Percentiles rank a stretch among this genome's conserved stretches.
These are phyloP conservation scores for Allobates femoralis DNA, from an alignment of 2,797 vertebrate species.

Conservation along the genomic window DNA sequence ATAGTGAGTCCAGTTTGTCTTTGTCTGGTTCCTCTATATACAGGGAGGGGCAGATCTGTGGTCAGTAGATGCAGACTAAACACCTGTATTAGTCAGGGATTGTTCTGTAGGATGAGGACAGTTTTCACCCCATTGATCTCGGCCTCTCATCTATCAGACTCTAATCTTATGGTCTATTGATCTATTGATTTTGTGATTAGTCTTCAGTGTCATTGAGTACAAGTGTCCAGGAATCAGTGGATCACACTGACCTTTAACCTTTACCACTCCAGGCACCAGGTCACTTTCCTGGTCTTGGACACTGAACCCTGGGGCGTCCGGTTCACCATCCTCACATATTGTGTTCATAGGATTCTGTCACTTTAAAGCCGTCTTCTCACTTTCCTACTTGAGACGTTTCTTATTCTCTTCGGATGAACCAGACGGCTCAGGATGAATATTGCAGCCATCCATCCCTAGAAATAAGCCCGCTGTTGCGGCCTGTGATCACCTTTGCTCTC, in stretches of 20 bases:
- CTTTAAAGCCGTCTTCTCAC: not conserved
- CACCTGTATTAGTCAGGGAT: slow-evolving; percentile 84
- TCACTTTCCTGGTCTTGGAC: not conserved
- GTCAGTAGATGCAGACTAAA: slow-evolving; percentile 53
- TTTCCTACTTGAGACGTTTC: too few relatives aligned
- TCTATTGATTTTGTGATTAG: slow-evolving; percentile 89
- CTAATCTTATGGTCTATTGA: slow-evolving; percentile 89
- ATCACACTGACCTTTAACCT: slow-evolving; percentile 80
- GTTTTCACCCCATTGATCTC: slow-evolving; percentile 82
- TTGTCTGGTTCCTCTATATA: too few relatives aligned
- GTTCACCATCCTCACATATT: not conserved
- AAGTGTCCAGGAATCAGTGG: slow-evolving; percentile 72
- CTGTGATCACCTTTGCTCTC: not conserved
- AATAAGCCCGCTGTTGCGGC: not conserved
- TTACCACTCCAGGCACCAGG: slow-evolving; percentile 76
- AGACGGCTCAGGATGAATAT: not conserved
- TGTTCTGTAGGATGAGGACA: slow-evolving; percentile 80
- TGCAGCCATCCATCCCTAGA: not conserved
- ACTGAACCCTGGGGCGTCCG: not conserved
- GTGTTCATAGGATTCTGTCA: not conserved
- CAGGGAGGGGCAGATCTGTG: not conserved
- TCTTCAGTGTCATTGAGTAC: slow-evolving; percentile 81
- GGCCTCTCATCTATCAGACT: slow-evolving; percentile 83
- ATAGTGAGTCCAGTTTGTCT: too few relatives aligned
- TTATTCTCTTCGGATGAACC: not conserved